These are phyloP conservation scores for Aporophyla lueneburgensis DNA, from an alignment of 2,888 invertebrate species.

Conservation along the genomic window DNA sequence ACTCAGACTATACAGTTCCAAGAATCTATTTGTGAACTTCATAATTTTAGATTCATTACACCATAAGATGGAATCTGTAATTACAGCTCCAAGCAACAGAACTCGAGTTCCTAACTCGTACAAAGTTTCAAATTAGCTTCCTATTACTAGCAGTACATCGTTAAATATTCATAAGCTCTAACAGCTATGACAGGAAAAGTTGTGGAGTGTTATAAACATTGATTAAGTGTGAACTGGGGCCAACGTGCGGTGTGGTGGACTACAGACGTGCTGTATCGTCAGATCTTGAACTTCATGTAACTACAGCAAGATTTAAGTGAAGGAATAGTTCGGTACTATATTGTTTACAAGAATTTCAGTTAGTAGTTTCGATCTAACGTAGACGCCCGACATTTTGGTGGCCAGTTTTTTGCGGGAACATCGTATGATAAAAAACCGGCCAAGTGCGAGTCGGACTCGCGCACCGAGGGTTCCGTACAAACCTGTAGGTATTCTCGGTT, in stretches of 20 bases:
- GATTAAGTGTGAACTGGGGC: conserved; percentile 51
- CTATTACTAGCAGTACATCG: conserved; percentile 50
- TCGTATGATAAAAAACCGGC: too few relatives aligned
- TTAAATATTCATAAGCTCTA: conserved; percentile 61
- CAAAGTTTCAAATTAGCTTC: conserved; percentile 54
- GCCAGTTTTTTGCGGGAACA: neutral
- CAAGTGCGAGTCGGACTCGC: too few relatives aligned
- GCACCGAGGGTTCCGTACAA: too few relatives aligned
- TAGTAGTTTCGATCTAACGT: conserved; percentile 32
- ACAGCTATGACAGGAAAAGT: conserved; percentile 62
- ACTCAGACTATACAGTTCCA: conserved; percentile 5
- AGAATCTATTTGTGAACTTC: conserved; percentile 25
- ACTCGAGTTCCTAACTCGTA: conserved; percentile 37
- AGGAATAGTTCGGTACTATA: conserved; percentile 52
- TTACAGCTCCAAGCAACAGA: conserved; percentile 26
- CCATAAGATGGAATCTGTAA: conserved; percentile 36
- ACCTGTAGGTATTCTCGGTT: too few relatives aligned
- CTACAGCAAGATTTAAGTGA: conserved; percentile 44
- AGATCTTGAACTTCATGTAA: conserved; percentile 47
- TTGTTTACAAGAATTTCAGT: conserved; percentile 63
- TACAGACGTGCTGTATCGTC: conserved; percentile 58
- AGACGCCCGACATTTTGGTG: neutral
- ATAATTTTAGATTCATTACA: conserved; percentile 3
- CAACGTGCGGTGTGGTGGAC: conserved; percentile 27
- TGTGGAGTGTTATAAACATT: conserved; percentile 55